Evolutionary conservation across 2,888 invertebrate genomes (phyloP).

Genomic region (Nephrocerus scutellatus): DNA sequence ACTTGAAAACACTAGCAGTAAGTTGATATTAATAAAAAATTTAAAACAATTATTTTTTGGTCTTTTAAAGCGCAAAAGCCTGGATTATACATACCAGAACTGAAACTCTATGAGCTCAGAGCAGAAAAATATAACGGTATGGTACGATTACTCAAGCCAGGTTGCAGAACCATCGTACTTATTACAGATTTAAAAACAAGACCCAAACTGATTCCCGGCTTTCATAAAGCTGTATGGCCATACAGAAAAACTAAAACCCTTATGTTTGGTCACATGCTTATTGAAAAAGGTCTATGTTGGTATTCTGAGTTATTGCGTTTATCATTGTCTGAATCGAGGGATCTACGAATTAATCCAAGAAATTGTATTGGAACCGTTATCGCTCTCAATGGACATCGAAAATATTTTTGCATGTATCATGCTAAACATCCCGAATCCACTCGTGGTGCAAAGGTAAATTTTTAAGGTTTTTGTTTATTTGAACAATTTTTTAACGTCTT

Average conservation of each 20-base stretch:
- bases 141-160: constrained; percentile 85
- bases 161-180: constrained; percentile 86
- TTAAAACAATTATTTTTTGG: background rate
- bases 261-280: constrained; percentile 86
- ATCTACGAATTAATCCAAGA: constrained; percentile 85
- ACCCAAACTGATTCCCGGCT: constrained; percentile 78
- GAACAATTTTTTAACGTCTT: constrained; percentile 5
- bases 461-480: background rate
- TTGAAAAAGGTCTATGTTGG: constrained; percentile 91
- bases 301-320: constrained; percentile 83
- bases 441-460: constrained; percentile 58
- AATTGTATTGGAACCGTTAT: constrained; percentile 96
- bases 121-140: constrained; percentile 94
- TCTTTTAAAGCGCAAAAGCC: constrained; percentile 24
- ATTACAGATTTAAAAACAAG: constrained; percentile 85
- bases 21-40: constrained; percentile 20
- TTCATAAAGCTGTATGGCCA: constrained; percentile 91
- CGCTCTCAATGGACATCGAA: constrained; percentile 90
- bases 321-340: constrained; percentile 73
- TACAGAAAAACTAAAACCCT: constrained; percentile 95
- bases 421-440: constrained; percentile 83
- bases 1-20: constrained; percentile 31
- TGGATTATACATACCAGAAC: constrained; percentile 51
- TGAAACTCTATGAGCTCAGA: constrained; percentile 82
- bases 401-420: constrained; percentile 98